Base-by-base conservation (phyloP, 2,113 vertebrate genomes). In the Sclerurus mexicanus region DNA sequence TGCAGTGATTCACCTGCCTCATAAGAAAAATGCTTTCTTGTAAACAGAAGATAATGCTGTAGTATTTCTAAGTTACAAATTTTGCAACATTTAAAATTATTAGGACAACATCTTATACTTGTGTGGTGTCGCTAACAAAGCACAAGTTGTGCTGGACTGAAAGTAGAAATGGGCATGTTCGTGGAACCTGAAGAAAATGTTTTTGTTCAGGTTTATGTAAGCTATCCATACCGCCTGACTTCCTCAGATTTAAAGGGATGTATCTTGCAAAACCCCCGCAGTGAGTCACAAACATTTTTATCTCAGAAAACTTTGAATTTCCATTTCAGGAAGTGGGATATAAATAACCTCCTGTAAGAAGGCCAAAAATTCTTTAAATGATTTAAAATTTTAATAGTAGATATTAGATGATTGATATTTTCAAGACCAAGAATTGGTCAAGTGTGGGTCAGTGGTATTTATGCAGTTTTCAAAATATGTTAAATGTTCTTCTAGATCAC, bases 251-350 rank as follows among this genome's bases (percentile, higher is more conserved):
- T 91, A 75, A 85, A 89, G 77, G 44, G 73, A 78, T 89, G 31
- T 89, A 64, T 89, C 74, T 87, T 78, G 31, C 82, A 94, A 87
- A 88, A 37, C 67, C 78, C 44, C 66, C 73, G 30, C 71, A 73
- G 47, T 90, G 94, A 96, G 87, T 93, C 87, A 93, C 18, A 74
- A 69, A 37, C 59, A 58, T 63, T 91, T 84, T 87, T 92, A 40
- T 91, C 58, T 91, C 27, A 50, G 85, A 71, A 91, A 94, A 79
- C 67, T 75, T 76, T 53, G 74, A 68, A 82, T 94, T 91, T 91
- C 73, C 71, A 40, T 95, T 91, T 95, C 85, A 80, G 91, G 87
- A 94, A 97, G 74, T n/a, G 3, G 42, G 79, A 31, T 94, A 89
- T 79, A 94, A 95, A 93, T 86, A 94, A 91, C 40, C 14, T 30